phyloP scores from a whole-genome alignment of 2,888 invertebrate species.

The Palloptera scutellata region DNA sequence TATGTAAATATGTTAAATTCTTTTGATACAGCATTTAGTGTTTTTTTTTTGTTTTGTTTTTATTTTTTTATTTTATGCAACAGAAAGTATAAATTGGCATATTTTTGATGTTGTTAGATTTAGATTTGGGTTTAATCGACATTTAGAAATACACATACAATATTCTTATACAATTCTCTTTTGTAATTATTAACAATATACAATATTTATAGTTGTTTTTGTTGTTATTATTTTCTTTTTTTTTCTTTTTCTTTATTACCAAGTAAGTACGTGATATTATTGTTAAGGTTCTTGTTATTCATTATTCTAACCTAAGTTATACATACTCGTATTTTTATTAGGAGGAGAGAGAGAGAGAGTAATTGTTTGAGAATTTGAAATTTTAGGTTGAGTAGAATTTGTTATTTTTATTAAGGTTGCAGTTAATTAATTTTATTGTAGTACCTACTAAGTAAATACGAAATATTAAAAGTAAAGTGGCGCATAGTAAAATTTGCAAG shows the following conservation, averaged over 20 bases:
- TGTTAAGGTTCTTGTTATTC: slow-evolving; percentile 38
- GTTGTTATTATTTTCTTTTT: slow-evolving; percentile 10
- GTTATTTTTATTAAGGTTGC: no score
- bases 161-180: slow-evolving; percentile 11
- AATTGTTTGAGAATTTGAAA: not conserved
- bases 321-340: no score
- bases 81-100: no score
- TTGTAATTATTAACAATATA: slow-evolving; percentile 30
- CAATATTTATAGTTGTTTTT: slow-evolving; percentile 28
- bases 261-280: no score
- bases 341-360: not conserved
- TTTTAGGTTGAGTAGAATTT: no score
- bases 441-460: not conserved
- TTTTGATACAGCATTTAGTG: not conserved
- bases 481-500: no score
- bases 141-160: slow-evolving; percentile 36
- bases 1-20: not conserved
- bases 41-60: not conserved
- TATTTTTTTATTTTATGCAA: not conserved
- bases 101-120: slow-evolving; percentile 8
- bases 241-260: not conserved
- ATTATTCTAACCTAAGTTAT: slow-evolving; percentile 54
- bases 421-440: no score
- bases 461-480: not conserved
- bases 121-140: slow-evolving; percentile 22